phyloP scores from a whole-genome alignment of 1,140 invertebrate species.

The Cheumatopsyche charites region DNA sequence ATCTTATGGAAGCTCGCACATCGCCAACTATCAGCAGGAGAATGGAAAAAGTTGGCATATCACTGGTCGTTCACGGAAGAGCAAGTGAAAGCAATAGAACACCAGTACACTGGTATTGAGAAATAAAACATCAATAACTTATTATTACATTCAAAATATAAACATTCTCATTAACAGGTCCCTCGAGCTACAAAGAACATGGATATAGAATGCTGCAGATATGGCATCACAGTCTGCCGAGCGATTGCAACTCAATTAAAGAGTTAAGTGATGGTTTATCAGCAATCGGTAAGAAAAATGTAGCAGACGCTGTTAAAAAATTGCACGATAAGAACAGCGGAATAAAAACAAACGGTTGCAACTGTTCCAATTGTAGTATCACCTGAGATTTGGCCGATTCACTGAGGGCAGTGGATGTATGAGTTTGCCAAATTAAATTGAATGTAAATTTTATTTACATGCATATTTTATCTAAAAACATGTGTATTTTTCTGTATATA shows the following conservation, averaged over 20 bases:
- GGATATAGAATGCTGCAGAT: slow-evolving; percentile 74
- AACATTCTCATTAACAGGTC: slow-evolving; percentile 57
- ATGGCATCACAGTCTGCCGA: slow-evolving; percentile 70
- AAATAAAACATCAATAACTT: neutral
- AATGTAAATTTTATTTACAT: too few relatives aligned
- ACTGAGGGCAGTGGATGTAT: slow-evolving; percentile 41
- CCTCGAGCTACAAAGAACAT: slow-evolving; percentile 77
- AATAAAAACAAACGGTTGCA: slow-evolving; percentile 35
- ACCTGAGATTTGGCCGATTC: slow-evolving; percentile 41
- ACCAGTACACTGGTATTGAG: slow-evolving; percentile 72
- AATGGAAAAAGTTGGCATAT: slow-evolving; percentile 74
- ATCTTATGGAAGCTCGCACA: slow-evolving; percentile 73
- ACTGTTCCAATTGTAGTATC: slow-evolving; percentile 43
- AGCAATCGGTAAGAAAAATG: slow-evolving; percentile 65
- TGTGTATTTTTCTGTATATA: neutral
- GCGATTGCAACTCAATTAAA: slow-evolving; percentile 67
- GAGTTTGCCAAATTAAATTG: slow-evolving; percentile 3
- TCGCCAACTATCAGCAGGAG: slow-evolving; percentile 68
- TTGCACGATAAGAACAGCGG: slow-evolving; percentile 20
- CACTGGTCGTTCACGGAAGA: slow-evolving; percentile 77
- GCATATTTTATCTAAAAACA: too few relatives aligned
- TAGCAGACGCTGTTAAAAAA: slow-evolving; percentile 62
- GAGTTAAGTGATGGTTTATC: slow-evolving; percentile 71
- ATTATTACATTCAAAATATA: slow-evolving; percentile 6
- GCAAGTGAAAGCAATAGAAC: slow-evolving; percentile 75